A percentile compares a stretch with the other conserved stretches of the same genome.
phyloP scores from a whole-genome alignment of 2,888 invertebrate species.

The Creontiades dilutus region DNA sequence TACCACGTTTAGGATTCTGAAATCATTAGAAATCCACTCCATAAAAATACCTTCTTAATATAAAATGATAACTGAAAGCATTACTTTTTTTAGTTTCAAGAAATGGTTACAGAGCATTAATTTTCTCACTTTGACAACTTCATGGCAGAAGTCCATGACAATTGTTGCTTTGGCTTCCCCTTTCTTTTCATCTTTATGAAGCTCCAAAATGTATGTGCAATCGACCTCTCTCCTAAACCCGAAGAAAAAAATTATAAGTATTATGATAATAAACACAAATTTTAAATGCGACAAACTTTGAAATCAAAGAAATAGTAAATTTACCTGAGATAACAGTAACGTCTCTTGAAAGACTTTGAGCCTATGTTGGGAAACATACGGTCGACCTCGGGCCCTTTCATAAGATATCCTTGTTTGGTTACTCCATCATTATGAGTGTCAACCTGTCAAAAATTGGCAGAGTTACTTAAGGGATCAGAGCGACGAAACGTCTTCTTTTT shows the following conservation, averaged over 20 bases:
- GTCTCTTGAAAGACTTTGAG: constrained; percentile 94
- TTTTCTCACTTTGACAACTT: constrained; percentile 89
- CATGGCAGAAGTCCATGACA: constrained; percentile 95
- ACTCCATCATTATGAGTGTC: constrained; percentile 82
- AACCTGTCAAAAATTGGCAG: not conserved
- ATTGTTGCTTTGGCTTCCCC: constrained; percentile 94
- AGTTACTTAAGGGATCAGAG: no score
- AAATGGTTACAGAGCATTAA: no score
- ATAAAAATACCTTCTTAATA: no score
- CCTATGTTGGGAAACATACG: constrained; percentile 94
- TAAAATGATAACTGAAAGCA: no score
- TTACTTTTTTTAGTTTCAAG: no score
- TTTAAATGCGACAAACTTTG: not conserved
- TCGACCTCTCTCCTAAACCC: constrained; percentile 88
- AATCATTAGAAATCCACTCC: constrained; percentile 73
- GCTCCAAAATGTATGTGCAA: constrained; percentile 93
- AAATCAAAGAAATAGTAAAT: not conserved
- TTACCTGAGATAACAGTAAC: constrained; percentile 89
- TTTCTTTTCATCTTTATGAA: constrained; percentile 95
- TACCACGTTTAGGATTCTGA: constrained; percentile 90
- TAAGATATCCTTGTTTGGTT: constrained; percentile 93
- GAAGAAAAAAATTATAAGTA: no score
- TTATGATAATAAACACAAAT: not conserved
- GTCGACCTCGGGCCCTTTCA: constrained; percentile 95
- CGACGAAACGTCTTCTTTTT: no score